These are phyloP conservation scores for Chymomyza amoena DNA, from an alignment of 2,888 invertebrate genomes.

Conservation along the genomic window DNA sequence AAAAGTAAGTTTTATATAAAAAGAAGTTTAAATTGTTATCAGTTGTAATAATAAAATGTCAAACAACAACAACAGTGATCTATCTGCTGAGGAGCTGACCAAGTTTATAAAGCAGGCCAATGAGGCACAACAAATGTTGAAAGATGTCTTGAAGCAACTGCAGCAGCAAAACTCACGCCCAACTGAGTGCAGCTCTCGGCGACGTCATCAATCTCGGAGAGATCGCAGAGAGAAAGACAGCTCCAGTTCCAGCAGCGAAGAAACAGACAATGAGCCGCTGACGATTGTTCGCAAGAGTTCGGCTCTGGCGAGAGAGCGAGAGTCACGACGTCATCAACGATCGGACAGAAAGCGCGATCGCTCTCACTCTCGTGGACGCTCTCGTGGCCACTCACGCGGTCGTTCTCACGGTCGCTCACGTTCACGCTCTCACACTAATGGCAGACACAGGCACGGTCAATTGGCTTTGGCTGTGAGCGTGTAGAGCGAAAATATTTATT, in stretches of 20 bases:
- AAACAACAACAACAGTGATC: not conserved
- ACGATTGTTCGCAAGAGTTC: not conserved
- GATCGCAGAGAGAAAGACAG: not conserved
- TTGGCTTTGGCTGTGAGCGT: conserved; percentile 29
- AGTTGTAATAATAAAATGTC: conserved; percentile 21
- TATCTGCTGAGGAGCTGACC: conserved; percentile 4
- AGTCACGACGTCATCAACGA: conserved; percentile 6
- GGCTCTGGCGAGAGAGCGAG: not conserved
- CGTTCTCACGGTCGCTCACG: conserved; percentile 54
- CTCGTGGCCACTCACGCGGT: conserved; percentile 53
- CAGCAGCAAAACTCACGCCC: not conserved
- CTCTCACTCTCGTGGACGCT: conserved; percentile 48
- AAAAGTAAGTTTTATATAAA: conserved; percentile 1
- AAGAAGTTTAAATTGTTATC: not conserved
- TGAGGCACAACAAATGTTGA: conserved; percentile 20
- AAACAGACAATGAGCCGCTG: conserved; percentile 18
- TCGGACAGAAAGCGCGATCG: conserved; percentile 43
- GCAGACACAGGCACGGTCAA: conserved; percentile 2
- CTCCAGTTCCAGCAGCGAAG: conserved; percentile 6
- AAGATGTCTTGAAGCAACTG: conserved; percentile 15
- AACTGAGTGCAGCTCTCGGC: not conserved
- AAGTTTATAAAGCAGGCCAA: conserved; percentile 20
- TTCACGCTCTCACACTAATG: conserved; percentile 50
- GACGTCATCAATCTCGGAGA: not conserved
- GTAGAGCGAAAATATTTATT: not conserved